Evolutionary conservation across 2,113 vertebrate genomes (phyloP).

Genomic region (Ptilonorhynchus violaceus): DNA sequence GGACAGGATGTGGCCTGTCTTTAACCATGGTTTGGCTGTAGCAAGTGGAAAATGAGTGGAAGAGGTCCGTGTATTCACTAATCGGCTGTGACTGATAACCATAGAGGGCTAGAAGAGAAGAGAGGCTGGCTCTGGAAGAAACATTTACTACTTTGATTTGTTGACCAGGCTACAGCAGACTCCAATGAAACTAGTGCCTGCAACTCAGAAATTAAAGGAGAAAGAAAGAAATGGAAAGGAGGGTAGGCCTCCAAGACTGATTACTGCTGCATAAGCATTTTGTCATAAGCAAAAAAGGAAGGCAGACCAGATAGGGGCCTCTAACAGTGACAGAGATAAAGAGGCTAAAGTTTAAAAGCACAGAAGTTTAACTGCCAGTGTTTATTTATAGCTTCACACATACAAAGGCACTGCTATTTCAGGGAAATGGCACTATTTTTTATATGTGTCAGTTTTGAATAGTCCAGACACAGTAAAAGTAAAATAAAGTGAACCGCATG

Average conservation of each 20-base stretch:
- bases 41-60: background rate
- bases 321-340: slow-evolving; percentile 68
- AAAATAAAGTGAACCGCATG: slow-evolving; percentile 70
- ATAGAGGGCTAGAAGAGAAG: background rate
- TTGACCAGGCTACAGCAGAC: background rate
- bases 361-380: slow-evolving; percentile 59
- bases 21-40: background rate
- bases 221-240: background rate
- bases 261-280: slow-evolving; percentile 60
- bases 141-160: background rate
- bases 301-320: slow-evolving; percentile 39
- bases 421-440: slow-evolving; percentile 60
- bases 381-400: slow-evolving; percentile 67
- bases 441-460: slow-evolving; percentile 69
- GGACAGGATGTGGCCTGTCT: background rate
- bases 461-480: slow-evolving; percentile 59
- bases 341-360: slow-evolving; percentile 65
- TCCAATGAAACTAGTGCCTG: background rate
- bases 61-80: background rate
- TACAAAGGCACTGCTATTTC: slow-evolving; percentile 68
- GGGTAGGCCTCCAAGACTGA: slow-evolving; percentile 19
- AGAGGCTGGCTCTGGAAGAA: background rate
- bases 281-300: slow-evolving; percentile 53
- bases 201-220: slow-evolving; percentile 49
- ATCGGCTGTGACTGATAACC: background rate